phyloP scores from a whole-genome alignment of 2,888 invertebrate species.

The Drosophila phalerata region DNA sequence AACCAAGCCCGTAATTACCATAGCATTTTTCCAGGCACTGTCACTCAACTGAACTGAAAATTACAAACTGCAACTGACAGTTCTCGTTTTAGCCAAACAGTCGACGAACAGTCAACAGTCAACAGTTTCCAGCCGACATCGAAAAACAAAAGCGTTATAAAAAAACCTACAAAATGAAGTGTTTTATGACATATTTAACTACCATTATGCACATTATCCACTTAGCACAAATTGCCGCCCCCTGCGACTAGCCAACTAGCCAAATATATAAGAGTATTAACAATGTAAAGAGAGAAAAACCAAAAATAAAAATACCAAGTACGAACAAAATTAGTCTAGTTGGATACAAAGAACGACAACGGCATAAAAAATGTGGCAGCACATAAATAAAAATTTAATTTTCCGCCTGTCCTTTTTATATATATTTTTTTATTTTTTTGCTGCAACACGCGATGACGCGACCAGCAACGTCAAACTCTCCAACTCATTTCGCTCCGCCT shows the following conservation, averaged over 20 bases:
- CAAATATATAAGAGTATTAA: slow-evolving; percentile 67
- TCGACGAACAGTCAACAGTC: slow-evolving; percentile 28
- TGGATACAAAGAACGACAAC: slow-evolving; percentile 53
- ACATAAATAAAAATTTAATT: slow-evolving; percentile 81
- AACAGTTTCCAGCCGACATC: slow-evolving; percentile 27
- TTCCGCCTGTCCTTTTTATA: slow-evolving; percentile 41
- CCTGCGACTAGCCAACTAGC: slow-evolving; percentile 56
- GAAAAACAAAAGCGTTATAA: slow-evolving; percentile 3
- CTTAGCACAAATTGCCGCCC: slow-evolving; percentile 80
- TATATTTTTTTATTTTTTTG: slow-evolving; percentile 7
- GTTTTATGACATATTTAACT: slow-evolving; percentile 81
- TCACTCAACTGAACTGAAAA: slow-evolving; percentile 59
- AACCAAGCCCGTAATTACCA: slow-evolving; percentile 52
- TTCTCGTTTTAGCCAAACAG: slow-evolving; percentile 47
- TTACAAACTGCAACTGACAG: slow-evolving; percentile 68
- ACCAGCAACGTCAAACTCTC: slow-evolving; percentile 36
- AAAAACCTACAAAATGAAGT: slow-evolving; percentile 67
- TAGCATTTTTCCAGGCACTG: slow-evolving; percentile 59
- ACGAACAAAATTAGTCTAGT: slow-evolving; percentile 58
- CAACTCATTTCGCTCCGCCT: slow-evolving; percentile 38
- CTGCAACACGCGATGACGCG: slow-evolving; percentile 75
- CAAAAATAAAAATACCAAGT: slow-evolving; percentile 39
- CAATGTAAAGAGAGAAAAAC: slow-evolving; percentile 41
- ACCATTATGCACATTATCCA: slow-evolving; percentile 81
- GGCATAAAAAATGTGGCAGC: slow-evolving; percentile 73